phyloP scores from a whole-genome alignment of 2,113 vertebrate genomes.

The Microcebus lehilahytsara region DNA sequence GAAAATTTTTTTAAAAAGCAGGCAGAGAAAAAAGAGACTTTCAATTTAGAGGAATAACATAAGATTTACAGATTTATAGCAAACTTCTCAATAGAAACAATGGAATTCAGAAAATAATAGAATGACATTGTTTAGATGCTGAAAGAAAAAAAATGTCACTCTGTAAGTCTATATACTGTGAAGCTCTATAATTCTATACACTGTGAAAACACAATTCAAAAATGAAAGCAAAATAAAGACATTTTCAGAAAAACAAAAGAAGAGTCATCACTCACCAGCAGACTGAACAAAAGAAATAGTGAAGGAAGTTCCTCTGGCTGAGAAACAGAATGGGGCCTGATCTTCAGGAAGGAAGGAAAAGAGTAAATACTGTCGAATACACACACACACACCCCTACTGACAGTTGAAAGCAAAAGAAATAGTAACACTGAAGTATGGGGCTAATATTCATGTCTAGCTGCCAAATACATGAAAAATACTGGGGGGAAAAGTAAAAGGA shows the following conservation, averaged over 20 bases:
- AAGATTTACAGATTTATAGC: not conserved
- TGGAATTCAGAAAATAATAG: not conserved
- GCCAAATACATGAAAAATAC: not conserved
- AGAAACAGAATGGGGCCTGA: not conserved
- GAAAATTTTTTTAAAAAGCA: not conserved
- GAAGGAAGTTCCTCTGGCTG: not conserved
- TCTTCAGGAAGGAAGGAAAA: not conserved
- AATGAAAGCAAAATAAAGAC: conserved; percentile 23
- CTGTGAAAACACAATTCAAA: conserved; percentile 5
- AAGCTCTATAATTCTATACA: conserved; percentile 16
- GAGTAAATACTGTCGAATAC: not conserved
- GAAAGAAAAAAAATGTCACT: not conserved
- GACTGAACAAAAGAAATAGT: not conserved
- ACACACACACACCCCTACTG: not conserved
- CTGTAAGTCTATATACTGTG: not conserved
- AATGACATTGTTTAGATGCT: not conserved
- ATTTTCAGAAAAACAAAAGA: not conserved
- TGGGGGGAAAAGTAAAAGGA: not conserved
- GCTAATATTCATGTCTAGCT: not conserved
- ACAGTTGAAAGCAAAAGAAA: not conserved
- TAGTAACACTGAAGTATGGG: not conserved
- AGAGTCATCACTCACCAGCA: not conserved
- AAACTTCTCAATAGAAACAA: not conserved
- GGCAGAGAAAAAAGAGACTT: not conserved
- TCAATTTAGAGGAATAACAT: not conserved